A percentile compares a stretch with the other conserved stretches of the same genome.
These are phyloP conservation scores for Pegoplata infirma DNA, from an alignment of 2,888 invertebrate species.

Conservation along the genomic window DNA sequence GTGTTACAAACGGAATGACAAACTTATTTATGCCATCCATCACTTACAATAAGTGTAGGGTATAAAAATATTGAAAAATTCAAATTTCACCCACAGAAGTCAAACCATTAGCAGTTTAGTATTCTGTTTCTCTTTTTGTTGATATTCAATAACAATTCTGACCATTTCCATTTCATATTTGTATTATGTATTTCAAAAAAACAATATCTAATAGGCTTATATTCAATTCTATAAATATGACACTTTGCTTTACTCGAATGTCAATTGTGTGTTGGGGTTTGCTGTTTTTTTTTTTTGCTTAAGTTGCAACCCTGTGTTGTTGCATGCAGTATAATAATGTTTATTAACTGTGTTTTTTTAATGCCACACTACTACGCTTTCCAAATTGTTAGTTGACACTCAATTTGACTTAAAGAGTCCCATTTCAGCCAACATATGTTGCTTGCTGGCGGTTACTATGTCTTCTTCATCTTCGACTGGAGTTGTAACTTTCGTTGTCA, in stretches of 20 bases:
- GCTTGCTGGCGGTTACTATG: too few relatives aligned
- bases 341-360: conserved; percentile 51
- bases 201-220: conserved; percentile 37
- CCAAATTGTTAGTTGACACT: conserved; percentile 75
- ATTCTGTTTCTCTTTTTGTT: conserved; percentile 8
- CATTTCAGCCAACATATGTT: conserved; percentile 58
- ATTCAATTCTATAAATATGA: conserved; percentile 2
- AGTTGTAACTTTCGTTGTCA: not conserved
- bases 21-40: too few relatives aligned
- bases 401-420: conserved; percentile 72
- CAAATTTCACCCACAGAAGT: conserved; percentile 55
- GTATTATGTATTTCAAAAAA: conserved; percentile 9
- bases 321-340: conserved; percentile 25
- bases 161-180: conserved; percentile 24
- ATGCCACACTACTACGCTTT: conserved; percentile 20
- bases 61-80: conserved; percentile 27
- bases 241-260: conserved; percentile 33
- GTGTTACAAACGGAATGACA: too few relatives aligned
- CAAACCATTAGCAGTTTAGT: conserved; percentile 46
- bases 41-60: too few relatives aligned
- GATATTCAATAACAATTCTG: conserved; percentile 5
- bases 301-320: conserved; percentile 13
- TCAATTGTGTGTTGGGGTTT: conserved; percentile 49
- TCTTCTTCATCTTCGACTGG: conserved; percentile 31
- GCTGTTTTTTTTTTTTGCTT: too few relatives aligned